Conservation (phyloP, 2,888 invertebrate genomes). For the Calephelis perditalis region DNA sequence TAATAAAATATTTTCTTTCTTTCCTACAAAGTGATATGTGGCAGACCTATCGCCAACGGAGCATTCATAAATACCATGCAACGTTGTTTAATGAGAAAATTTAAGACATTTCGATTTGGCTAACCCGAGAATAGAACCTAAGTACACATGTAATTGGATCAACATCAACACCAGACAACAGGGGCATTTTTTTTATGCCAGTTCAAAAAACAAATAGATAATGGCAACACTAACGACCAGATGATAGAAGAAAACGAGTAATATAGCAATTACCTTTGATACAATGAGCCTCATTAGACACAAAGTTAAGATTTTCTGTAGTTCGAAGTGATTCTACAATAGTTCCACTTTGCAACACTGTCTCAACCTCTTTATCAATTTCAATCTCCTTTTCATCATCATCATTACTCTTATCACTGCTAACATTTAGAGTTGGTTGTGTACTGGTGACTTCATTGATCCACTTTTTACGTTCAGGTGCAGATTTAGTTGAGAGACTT, state of each 20-base stretch:
- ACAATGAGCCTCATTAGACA: slow-evolving; percentile 58
- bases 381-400: slow-evolving; percentile 62
- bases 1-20: no score
- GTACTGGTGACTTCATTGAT: slow-evolving; percentile 69
- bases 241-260: neutral
- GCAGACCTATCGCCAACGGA: no score
- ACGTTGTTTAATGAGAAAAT: no score
- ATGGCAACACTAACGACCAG: no score
- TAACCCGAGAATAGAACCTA: no score
- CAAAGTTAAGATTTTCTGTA: slow-evolving; percentile 60
- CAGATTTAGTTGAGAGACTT: slow-evolving; percentile 41
- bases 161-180: no score
- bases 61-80: no score
- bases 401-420: slow-evolving; percentile 46
- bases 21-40: no score
- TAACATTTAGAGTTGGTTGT: slow-evolving; percentile 55
- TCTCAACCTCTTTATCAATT: slow-evolving; percentile 72
- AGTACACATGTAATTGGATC: no score
- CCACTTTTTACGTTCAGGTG: slow-evolving; percentile 52
- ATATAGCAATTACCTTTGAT: slow-evolving; percentile 52
- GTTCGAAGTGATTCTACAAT: slow-evolving; percentile 68
- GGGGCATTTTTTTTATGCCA: no score
- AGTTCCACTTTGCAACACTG: slow-evolving; percentile 67
- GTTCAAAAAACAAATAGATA: no score
- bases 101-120: no score